These are phyloP conservation scores for Ictidomys tridecemlineatus DNA, from an alignment of 2,113 vertebrate genomes.

Conservation along the genomic window DNA sequence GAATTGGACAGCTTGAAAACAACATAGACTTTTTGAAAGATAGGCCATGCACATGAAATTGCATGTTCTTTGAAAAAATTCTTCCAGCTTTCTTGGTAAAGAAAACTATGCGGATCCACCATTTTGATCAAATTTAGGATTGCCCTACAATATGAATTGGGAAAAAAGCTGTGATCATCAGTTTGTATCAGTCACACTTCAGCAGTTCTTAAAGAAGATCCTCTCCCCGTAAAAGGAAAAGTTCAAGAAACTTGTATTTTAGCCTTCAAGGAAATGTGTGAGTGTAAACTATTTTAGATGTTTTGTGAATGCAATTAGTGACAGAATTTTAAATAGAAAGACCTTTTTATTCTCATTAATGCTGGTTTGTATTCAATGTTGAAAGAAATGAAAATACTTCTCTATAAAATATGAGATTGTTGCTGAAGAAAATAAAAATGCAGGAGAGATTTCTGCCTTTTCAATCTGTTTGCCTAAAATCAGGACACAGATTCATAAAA, in stretches of 20 bases:
- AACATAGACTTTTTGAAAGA: neutral
- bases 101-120: neutral
- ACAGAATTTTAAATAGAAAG: conserved; percentile 68
- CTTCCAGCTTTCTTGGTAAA: neutral
- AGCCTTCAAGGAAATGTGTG: conserved; percentile 34
- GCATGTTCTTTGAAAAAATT: neutral
- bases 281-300: conserved; percentile 60
- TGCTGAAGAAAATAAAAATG: neutral
- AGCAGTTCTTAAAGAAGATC: conserved; percentile 22
- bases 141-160: neutral
- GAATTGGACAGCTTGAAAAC: neutral
- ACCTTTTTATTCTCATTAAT: conserved; percentile 59
- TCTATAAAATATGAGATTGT: neutral
- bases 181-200: conserved; percentile 48
- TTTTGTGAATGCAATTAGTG: conserved; percentile 56
- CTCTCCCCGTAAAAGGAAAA: neutral
- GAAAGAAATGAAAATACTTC: neutral
- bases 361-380: conserved; percentile 28
- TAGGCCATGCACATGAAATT: neutral
- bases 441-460: neutral
- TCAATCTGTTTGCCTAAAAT: neutral
- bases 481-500: neutral
- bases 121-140: conserved; percentile 38
- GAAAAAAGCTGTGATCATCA: neutral
- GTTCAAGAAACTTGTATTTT: conserved; percentile 54